Evolutionary conservation across 2,797 vertebrate genomes (phyloP).

Genomic region (Masticophis lateralis): DNA sequence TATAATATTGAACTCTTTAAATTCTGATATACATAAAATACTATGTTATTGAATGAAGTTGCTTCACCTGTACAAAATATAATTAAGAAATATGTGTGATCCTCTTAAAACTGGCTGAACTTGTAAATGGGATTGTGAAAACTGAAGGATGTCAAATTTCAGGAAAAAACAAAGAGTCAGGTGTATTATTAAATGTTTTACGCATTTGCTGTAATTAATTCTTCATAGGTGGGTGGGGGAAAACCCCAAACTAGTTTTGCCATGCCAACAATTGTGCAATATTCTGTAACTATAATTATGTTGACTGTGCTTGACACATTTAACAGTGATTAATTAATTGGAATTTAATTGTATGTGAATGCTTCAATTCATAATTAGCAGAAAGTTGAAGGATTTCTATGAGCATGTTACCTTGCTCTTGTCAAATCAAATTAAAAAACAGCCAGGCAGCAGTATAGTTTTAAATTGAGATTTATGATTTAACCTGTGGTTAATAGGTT

Average conservation of each 20-base stretch:
- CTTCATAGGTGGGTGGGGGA: background rate
- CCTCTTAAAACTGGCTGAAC: background rate
- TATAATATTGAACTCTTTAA: background rate
- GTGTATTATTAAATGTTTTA: background rate
- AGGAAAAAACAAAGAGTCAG: background rate
- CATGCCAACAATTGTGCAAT: background rate
- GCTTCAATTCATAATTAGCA: background rate
- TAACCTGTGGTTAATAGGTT: too few species aligned
- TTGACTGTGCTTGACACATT: background rate
- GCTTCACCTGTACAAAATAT: background rate
- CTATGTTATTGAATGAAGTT: background rate
- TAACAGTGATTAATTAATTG: background rate
- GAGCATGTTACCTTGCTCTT: background rate
- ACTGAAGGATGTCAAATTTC: background rate
- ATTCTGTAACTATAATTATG: background rate
- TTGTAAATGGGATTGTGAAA: background rate
- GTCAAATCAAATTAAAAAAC: slow-evolving; percentile 2
- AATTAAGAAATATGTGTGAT: background rate
- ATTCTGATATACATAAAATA: background rate
- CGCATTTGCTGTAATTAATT: background rate
- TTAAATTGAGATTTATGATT: background rate
- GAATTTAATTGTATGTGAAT: background rate
- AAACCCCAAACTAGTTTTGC: background rate
- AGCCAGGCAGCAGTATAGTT: background rate
- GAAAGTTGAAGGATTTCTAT: background rate